These are phyloP conservation scores for Melanotaenia pygmaea DNA, from an alignment of 2,797 vertebrate genomes.

Conservation along the genomic window DNA sequence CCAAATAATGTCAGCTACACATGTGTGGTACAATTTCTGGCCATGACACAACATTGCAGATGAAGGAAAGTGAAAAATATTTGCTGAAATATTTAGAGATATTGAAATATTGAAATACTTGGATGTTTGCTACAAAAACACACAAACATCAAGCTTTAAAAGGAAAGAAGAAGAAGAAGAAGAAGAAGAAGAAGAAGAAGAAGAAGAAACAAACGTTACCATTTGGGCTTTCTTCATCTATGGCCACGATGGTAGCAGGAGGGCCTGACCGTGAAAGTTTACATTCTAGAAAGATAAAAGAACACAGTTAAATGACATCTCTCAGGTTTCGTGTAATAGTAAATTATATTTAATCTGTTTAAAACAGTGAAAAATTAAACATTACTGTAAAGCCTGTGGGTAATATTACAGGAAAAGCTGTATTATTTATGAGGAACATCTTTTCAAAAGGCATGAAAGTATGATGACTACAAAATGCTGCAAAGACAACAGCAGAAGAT, in stretches of 20 bases:
- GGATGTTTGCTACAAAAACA: background rate
- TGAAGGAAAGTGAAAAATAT: background rate
- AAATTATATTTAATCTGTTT: background rate
- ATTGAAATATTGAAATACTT: background rate
- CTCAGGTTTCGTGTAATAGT: background rate
- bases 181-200: background rate
- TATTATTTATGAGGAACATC: constrained; percentile 13
- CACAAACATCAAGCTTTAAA: background rate
- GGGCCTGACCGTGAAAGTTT: constrained; percentile 94
- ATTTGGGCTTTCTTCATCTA: constrained; percentile 97
- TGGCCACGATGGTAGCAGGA: constrained; percentile 97
- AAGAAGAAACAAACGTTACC: constrained; percentile 80
- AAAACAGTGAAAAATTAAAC: background rate
- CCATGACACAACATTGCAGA: background rate
- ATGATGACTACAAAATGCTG: constrained; percentile 4
- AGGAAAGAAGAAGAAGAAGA: background rate
- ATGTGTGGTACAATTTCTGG: background rate
- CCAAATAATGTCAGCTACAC: background rate
- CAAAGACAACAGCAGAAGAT: constrained; percentile 13
- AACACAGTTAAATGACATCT: background rate
- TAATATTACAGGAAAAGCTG: constrained; percentile 6
- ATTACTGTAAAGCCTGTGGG: background rate
- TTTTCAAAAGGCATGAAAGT: constrained; percentile 7
- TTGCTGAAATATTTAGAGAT: background rate
- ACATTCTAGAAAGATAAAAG: constrained; percentile 85